Percentiles rank a stretch among this genome's conserved stretches.
Evolutionary conservation across 1,140 invertebrate species (phyloP).

Genomic region (Cyrtorhinus lividipennis): DNA sequence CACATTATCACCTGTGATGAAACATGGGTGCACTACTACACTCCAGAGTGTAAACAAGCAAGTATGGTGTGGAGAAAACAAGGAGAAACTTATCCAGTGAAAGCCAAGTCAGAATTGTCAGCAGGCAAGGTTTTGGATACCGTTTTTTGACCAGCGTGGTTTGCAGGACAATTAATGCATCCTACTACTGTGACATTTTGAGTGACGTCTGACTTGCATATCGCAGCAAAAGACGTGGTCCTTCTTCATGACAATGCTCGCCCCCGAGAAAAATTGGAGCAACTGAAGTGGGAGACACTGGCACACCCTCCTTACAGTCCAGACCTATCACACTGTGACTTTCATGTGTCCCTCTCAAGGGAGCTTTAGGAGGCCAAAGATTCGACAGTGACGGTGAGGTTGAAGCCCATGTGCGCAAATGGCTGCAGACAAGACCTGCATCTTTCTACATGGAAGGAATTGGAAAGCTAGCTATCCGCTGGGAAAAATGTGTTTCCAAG

Average conservation of each 20-base stretch:
- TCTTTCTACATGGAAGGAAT: too few relatives aligned
- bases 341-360: constrained; percentile 24
- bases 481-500: too few relatives aligned
- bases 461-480: too few relatives aligned
- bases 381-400: constrained; percentile 20
- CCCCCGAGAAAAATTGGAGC: constrained; percentile 24
- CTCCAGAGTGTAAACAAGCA: constrained; percentile 24
- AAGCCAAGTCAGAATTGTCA: constrained; percentile 11
- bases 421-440: constrained; percentile 14
- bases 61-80: constrained; percentile 16
- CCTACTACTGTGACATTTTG: neutral
- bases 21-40: constrained; percentile 25
- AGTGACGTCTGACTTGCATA: constrained; percentile 9
- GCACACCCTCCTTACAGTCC: constrained; percentile 26
- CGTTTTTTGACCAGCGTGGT: neutral
- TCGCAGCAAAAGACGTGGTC: constrained; percentile 19
- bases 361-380: constrained; percentile 21
- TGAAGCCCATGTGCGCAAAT: constrained; percentile 17
- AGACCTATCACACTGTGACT: constrained; percentile 27
- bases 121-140: constrained; percentile 1
- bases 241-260: constrained; percentile 31
- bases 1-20: too few relatives aligned
- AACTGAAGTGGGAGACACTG: constrained; percentile 27
- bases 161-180: neutral
- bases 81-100: constrained; percentile 15